Evolutionary conservation across 2,888 invertebrate species (phyloP), one percentile per base, ranked within the genome.

Genomic region (Phytoseiulus persimilis): DNA sequence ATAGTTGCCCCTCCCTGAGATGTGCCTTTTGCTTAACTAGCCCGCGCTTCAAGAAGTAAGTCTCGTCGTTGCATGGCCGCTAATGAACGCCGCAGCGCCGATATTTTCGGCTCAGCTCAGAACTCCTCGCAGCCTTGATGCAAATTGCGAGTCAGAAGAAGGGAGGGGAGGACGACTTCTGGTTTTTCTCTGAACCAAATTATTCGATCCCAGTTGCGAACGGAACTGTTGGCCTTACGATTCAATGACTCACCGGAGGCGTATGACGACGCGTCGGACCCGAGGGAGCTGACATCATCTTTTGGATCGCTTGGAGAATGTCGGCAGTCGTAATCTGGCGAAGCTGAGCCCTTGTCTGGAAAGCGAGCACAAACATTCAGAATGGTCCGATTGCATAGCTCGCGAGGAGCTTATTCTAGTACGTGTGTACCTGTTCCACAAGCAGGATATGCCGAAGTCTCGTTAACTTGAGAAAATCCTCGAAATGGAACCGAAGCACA

Each of bases 261-360:
- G 32, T 87, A 87, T n/a, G 87, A 87, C n/a, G 87, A 87, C n/a
- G 87, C 87, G 32, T 87, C 87, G 31, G 87, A 87, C 1, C 87
- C 87, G 32, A 87, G 87, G n/a, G 87, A 87, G 33, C 87, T 87
- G 32, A 45, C 87, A 23, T 87, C 87, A 33, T 87, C 87, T 32
- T 87, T 87, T 32, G 87, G 87, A n/a, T 87, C 87, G 31, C 87
- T 87, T 23, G 87, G 33, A 11, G 87, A 87, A 33, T 84, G 32
- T 32, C 33, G 84, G 84, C 84, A 84, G n/a, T n/a, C 87, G 39
- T 87, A 87, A 23, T 87, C 87, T n/a, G 87, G 87, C 18, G 87
- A 87, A 32, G 32, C 32, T 11, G 87, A 65, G 18, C 65, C 87
- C 18, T 87, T 87, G 45, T 87, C 87, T 87, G 32, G 28, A 39